Evolutionary conservation across 2,113 vertebrate species (phyloP).

Genomic region (Telmatochromis brachygnathus): DNA sequence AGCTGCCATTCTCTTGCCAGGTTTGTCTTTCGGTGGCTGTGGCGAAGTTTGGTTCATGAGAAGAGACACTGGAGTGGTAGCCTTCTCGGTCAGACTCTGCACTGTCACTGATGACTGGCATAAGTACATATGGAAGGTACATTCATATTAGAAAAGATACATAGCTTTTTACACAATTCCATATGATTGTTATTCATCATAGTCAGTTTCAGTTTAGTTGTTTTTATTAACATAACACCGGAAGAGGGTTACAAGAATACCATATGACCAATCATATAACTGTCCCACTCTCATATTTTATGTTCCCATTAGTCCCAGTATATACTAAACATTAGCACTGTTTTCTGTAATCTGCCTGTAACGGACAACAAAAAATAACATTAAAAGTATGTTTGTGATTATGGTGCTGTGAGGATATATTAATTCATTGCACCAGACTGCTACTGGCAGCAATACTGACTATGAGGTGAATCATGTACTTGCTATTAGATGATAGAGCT

Average conservation of each 20-base stretch:
- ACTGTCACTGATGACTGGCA: slow-evolving; percentile 30
- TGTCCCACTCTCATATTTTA: not conserved
- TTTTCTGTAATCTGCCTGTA: not conserved
- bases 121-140: not conserved
- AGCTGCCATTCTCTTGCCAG: not conserved
- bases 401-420: not conserved
- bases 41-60: not conserved
- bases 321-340: not conserved
- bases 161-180: not conserved
- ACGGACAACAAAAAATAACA: not conserved
- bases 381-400: not conserved
- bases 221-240: not conserved
- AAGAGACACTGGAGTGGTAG: slow-evolving; percentile 33
- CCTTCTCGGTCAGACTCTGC: slow-evolving; percentile 48
- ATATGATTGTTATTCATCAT: not conserved
- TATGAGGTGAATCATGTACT: not conserved
- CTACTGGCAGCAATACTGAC: not conserved
- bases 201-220: not conserved
- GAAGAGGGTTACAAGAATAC: not conserved
- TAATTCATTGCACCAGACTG: not conserved
- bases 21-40: not conserved
- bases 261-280: not conserved
- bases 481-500: not conserved
- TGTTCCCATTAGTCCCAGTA: not conserved
- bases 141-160: not conserved